Evolutionary conservation across 2,113 vertebrate genomes (phyloP), one percentile per base, ranked within the genome.

Genomic region (Helogale parvula): DNA sequence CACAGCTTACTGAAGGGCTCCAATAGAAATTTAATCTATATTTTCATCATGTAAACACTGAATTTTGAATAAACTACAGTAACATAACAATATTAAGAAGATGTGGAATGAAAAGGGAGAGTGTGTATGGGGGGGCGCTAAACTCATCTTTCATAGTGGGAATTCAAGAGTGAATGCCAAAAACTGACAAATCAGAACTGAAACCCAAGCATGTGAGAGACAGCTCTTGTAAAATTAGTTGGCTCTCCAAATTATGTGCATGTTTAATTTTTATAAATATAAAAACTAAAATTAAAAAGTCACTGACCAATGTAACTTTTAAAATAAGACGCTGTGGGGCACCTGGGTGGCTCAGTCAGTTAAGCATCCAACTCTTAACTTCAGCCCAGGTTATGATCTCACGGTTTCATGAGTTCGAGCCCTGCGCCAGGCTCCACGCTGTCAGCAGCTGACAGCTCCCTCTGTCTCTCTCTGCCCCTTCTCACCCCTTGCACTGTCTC

Each of bases 21-120:
- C 80, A 15, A 93, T 88, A 63, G n/a, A 88, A 94, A 77, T 47
- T n/a, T 66, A 88, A 82, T 80, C 95, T 81, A 41, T n/a, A 74
- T 71, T 77, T 97, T 82, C 31, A 54, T 77, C 77, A 60, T 69
- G 72, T 88, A 87, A 93, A 89, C 54, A 41, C 63, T 9, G 80
- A 68, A 50, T 79, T 83, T 38, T 52, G 41, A 81, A 57, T 47
- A 83, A 89, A 76, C 1, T 5, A 7, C 25, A 47, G 91, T 80
- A 80, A 69, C 33, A 16, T 33, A 23, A 79, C 45, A 72, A 41
- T 25, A 14, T 23, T 15, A 27, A 60, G 15, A 65, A 45, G 50
- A 21, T 14, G 11, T 31, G 14, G 69, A 41, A 29, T 14, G 45
- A 45, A 81, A 57, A 57, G 65, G 54, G 13, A 38, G 4, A 9